Conservation (phyloP, 2,113 vertebrate species). For the Cyanistes caeruleus region DNA sequence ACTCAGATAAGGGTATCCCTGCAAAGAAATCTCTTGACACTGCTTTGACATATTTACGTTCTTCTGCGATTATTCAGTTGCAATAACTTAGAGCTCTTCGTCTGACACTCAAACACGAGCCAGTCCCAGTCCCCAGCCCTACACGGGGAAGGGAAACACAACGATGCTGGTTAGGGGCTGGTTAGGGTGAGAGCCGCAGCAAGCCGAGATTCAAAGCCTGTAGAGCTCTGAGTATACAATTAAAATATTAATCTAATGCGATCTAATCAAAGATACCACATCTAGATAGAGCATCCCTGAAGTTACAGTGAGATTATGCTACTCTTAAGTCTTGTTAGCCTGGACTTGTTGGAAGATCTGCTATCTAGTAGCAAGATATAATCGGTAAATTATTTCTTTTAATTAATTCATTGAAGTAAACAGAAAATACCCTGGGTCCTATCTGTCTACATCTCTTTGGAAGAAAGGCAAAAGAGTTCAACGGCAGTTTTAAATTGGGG, state of each 20-base stretch:
- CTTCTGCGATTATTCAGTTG: background rate
- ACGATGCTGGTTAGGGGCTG: background rate
- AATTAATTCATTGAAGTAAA: conserved; percentile 19
- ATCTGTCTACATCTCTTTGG: background rate
- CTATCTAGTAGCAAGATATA: background rate
- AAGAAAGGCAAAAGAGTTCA: conserved; percentile 23
- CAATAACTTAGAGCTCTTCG: background rate
- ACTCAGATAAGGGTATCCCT: conserved; percentile 63
- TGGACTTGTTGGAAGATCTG: background rate
- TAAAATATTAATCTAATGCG: background rate
- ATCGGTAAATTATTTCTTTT: background rate
- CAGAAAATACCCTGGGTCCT: background rate
- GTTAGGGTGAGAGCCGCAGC: background rate
- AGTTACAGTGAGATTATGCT: background rate
- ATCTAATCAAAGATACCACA: background rate
- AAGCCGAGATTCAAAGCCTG: background rate
- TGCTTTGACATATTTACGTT: conserved; percentile 58
- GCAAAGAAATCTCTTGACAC: conserved; percentile 60
- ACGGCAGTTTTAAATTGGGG: background rate
- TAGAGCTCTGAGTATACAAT: background rate
- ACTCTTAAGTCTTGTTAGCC: background rate
- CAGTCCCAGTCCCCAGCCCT: background rate
- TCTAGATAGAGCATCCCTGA: background rate
- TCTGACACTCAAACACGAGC: background rate
- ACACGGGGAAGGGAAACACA: background rate